These are phyloP conservation scores for Trematomus loennbergii DNA, from an alignment of 2,113 vertebrate genomes.

Conservation along the genomic window DNA sequence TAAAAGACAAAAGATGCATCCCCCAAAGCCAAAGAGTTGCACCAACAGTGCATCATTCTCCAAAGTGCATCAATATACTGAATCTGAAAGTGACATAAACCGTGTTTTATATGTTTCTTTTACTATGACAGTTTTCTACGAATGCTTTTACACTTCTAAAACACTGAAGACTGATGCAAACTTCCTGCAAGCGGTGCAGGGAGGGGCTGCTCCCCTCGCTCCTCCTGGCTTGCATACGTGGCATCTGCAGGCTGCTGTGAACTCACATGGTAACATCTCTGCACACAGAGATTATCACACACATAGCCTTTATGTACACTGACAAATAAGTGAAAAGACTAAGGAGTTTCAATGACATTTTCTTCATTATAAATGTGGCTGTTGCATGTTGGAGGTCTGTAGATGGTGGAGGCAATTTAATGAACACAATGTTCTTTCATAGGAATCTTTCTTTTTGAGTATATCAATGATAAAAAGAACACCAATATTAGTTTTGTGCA, in stretches of 20 bases:
- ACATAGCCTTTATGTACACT: neutral
- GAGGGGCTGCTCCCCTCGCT: constrained; percentile 53
- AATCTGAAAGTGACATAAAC: neutral
- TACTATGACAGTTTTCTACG: neutral
- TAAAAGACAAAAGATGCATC: neutral
- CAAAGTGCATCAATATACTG: neutral
- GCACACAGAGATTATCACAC: neutral
- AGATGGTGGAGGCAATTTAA: neutral
- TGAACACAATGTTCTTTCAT: neutral
- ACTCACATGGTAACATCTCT: neutral
- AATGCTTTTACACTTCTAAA: neutral
- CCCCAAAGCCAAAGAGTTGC: neutral
- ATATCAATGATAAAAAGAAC: neutral
- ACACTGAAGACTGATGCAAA: constrained; percentile 54
- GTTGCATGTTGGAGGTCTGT: neutral
- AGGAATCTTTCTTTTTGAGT: neutral
- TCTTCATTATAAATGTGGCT: neutral
- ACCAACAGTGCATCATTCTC: neutral
- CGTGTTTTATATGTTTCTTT: rapidly evolving
- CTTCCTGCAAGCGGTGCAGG: constrained; percentile 16
- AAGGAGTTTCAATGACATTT: neutral
- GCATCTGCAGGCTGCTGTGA: constrained; percentile 53
- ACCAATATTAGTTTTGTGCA: neutral
- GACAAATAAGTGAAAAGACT: neutral
- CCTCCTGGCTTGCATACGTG: constrained; percentile 84